A percentile compares a stretch with the other conserved stretches of the same genome.
These are phyloP conservation scores for Drosophila jambulina DNA, from an alignment of 1,140 invertebrate genomes.

Conservation along the genomic window DNA sequence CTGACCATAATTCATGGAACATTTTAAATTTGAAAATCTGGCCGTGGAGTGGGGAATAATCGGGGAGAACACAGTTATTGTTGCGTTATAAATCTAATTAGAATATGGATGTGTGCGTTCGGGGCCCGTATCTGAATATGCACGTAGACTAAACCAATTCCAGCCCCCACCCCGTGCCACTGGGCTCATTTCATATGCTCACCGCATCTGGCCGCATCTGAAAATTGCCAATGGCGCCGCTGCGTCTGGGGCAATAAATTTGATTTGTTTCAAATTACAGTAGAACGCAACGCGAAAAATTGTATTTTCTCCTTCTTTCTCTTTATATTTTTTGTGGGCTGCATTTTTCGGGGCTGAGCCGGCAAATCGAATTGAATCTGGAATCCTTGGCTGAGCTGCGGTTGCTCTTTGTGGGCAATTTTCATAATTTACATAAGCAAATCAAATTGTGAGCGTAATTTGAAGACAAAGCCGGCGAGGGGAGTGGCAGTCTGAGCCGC, in stretches of 20 bases:
- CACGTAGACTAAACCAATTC: conserved; percentile 48
- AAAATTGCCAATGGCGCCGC: conserved; percentile 78
- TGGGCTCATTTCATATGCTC: conserved; percentile 77
- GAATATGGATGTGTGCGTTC: conserved; percentile 59
- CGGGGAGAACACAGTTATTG: conserved; percentile 55
- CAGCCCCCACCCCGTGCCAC: conserved; percentile 11
- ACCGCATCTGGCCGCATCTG: conserved; percentile 77
- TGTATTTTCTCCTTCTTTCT: conserved; percentile 35
- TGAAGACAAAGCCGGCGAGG: conserved; percentile 19
- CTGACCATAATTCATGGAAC: conserved; percentile 70
- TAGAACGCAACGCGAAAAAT: conserved; percentile 67
- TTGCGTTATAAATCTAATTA: conserved; percentile 80
- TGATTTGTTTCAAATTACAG: conserved; percentile 83
- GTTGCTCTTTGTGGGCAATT: conserved; percentile 77
- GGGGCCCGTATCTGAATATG: conserved; percentile 57
- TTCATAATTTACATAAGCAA: conserved; percentile 82
- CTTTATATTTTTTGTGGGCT: neutral
- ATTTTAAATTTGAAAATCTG: conserved; percentile 70
- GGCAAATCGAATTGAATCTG: conserved; percentile 72
- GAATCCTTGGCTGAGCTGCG: conserved; percentile 54
- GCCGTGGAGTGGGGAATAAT: conserved; percentile 9
- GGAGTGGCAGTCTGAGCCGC: conserved; percentile 25
- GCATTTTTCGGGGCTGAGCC: conserved; percentile 58
- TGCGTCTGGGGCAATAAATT: conserved; percentile 81
- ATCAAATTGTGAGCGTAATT: conserved; percentile 80